These are phyloP conservation scores for Aythya baeri DNA, from an alignment of 2,113 vertebrate genomes.

Conservation along the genomic window DNA sequence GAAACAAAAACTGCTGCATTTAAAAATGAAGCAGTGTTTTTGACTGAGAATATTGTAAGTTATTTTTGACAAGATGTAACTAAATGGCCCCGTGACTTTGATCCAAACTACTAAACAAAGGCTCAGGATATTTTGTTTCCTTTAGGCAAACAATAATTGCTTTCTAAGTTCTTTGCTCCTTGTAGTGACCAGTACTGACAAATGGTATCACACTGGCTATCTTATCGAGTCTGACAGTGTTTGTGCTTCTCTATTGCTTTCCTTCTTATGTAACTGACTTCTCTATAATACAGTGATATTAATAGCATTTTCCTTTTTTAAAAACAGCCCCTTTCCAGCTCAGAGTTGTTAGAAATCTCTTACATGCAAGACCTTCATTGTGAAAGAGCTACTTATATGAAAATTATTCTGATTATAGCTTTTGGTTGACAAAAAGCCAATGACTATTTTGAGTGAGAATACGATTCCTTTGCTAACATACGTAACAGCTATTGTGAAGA, in stretches of 20 bases:
- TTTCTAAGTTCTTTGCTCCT: background rate
- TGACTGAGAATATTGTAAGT: too few species aligned
- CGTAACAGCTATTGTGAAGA: background rate
- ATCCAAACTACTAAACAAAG: background rate
- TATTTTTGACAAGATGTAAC: background rate
- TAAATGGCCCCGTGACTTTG: background rate
- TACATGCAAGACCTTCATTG: background rate
- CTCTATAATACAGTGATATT: background rate
- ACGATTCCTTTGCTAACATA: background rate
- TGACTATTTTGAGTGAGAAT: background rate
- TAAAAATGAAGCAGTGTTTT: background rate
- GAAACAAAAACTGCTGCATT: background rate
- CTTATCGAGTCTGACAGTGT: background rate
- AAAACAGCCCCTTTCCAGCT: background rate
- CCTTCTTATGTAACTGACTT: background rate
- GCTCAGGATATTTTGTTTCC: background rate
- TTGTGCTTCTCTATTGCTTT: background rate
- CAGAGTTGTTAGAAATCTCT: background rate
- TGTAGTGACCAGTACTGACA: background rate
- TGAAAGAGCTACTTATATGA: background rate
- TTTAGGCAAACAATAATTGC: background rate
- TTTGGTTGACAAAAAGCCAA: conserved; percentile 27
- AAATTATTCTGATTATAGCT: conserved; percentile 3
- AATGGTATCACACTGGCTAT: background rate
- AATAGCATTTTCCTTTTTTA: background rate